Evolutionary conservation across 2,797 vertebrate genomes (phyloP), one percentile per base, ranked within the genome.

Genomic region (Stomatorhinus walkeri): DNA sequence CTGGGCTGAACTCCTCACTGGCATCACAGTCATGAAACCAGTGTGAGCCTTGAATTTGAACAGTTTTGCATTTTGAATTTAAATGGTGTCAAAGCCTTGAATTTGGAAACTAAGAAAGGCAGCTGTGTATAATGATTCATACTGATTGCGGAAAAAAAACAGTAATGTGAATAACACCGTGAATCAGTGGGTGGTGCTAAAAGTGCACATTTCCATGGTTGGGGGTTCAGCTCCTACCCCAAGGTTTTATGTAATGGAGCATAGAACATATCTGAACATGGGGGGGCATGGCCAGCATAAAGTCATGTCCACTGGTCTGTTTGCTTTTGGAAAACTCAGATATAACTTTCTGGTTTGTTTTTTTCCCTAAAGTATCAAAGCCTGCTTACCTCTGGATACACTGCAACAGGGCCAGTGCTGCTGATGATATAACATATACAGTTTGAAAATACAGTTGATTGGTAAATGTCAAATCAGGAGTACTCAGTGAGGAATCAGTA

Each of bases 101-200:
- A 72, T 72, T 32, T 72, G 64, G 28, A 72, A 36, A 36, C 64
- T 72, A 72, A 36, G 64, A 72, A 72, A 72, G 64, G 12, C 64
- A 72, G 64, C 28, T 72, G 64, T 72, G 64, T 72, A 72, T 36
- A 72, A 72, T 72, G 64, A 72, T 72, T 72, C 64, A 72, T 72
- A 36, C 28, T 14, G 28, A 14, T 72, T 72, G 28, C 24, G 4
- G 8, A 10, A 32, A 72, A 68, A 68, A 72, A 72, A 79, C 72
- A 79, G 36, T 79, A 79, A 43, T 43, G 36, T 79, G 36, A 79
- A 72, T 32, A 32, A 28, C 64, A 72, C 1, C 12, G 64, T 36
- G 64, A 28, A 72, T 72, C 28, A 32, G 64, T 68, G 24, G 24
- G 61, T 68, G 61, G 61, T 72, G 28, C 12, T 72, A 36, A 36